Conservation (phyloP, 2,113 vertebrate genomes). For the Clarias macrocephalus region DNA sequence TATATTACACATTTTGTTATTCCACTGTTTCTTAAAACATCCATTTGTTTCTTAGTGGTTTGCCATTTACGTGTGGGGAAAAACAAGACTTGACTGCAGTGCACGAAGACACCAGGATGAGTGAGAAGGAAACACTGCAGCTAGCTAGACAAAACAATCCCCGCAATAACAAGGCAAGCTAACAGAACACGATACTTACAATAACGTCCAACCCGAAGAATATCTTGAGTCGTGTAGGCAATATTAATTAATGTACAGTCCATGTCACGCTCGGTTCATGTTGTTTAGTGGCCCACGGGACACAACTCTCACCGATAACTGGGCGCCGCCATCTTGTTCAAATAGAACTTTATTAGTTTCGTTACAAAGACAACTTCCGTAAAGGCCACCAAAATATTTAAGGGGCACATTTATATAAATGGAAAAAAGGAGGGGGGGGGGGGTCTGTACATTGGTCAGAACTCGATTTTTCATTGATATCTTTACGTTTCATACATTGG, state of each 20-base stretch:
- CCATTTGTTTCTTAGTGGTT: background rate
- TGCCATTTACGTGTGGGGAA: background rate
- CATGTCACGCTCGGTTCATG: slow-evolving; percentile 4
- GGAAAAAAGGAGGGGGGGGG: background rate
- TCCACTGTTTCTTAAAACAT: background rate
- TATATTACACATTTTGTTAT: background rate
- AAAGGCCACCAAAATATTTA: background rate
- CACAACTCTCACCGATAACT: slow-evolving; percentile 47
- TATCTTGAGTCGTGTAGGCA: background rate
- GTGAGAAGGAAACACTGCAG: background rate
- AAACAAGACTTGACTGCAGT: background rate
- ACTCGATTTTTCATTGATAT: too few species aligned
- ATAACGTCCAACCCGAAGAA: background rate
- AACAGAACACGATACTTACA: background rate
- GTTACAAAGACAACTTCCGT: background rate
- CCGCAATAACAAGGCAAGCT: background rate
- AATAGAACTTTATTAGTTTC: slow-evolving; percentile 73
- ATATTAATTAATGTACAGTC: background rate
- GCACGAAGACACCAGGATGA: background rate
- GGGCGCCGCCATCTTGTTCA: slow-evolving; percentile 74
- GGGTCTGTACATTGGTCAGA: too few species aligned
- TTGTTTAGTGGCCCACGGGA: background rate
- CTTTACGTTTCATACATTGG: too few species aligned
- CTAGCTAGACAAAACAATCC: background rate
- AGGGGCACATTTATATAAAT: background rate